These are phyloP conservation scores for Orientallactaga sibirica DNA, from an alignment of 2,797 vertebrate species.

Conservation along the genomic window DNA sequence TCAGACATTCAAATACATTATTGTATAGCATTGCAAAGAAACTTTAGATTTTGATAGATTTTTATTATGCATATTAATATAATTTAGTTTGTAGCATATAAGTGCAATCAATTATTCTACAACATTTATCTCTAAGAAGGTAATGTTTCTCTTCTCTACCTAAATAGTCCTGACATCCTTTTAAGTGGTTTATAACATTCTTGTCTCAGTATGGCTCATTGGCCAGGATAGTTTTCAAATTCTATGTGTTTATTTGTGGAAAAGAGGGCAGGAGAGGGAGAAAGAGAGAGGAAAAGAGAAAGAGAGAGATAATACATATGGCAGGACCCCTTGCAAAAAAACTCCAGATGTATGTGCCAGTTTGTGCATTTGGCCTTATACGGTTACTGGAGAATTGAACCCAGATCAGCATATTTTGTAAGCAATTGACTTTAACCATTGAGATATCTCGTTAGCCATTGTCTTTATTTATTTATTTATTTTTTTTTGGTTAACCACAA, in stretches of 20 bases:
- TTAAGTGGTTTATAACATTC: slow-evolving; percentile 53
- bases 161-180: slow-evolving; percentile 3
- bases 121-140: not conserved
- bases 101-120: not conserved
- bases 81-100: slow-evolving; percentile 14
- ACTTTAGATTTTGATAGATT: not conserved
- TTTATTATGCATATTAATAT: slow-evolving; percentile 61
- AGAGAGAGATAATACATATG: too few relatives aligned
- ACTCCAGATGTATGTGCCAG: too few relatives aligned
- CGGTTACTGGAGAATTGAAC: too few relatives aligned
- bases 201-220: slow-evolving; percentile 6
- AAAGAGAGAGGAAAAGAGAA: too few relatives aligned
- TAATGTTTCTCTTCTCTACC: slow-evolving; percentile 29
- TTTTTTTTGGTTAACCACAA: slow-evolving; percentile 11
- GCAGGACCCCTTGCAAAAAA: too few relatives aligned
- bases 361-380: too few relatives aligned
- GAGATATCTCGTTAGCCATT: not conserved
- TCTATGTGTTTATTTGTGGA: too few relatives aligned
- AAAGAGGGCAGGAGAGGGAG: too few relatives aligned
- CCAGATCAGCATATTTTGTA: too few relatives aligned
- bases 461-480: not conserved
- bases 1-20: slow-evolving; percentile 63
- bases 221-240: too few relatives aligned
- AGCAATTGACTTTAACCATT: too few relatives aligned
- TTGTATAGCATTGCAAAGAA: slow-evolving; percentile 37